Percentiles rank a stretch among this genome's conserved stretches.
phyloP scores from a whole-genome alignment of 2,113 vertebrate genomes.

The Girardinichthys multiradiatus region DNA sequence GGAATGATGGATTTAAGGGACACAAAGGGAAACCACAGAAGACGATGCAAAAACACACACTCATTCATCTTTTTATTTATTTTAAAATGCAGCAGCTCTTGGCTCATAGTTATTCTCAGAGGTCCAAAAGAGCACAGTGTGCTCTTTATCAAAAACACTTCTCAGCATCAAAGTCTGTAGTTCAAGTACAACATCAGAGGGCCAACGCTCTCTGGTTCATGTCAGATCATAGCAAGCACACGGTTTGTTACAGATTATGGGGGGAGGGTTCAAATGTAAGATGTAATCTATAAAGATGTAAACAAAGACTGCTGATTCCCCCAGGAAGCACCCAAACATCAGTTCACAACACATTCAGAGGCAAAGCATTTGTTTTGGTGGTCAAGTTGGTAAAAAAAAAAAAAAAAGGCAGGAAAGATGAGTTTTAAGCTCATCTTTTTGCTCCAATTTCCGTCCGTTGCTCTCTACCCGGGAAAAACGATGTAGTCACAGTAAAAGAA shows the following conservation, averaged over 20 bases:
- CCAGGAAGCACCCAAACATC: constrained; percentile 59
- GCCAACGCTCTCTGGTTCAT: constrained; percentile 1
- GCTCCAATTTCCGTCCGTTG: background rate
- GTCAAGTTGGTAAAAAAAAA: background rate
- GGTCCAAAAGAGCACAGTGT: constrained; percentile 36
- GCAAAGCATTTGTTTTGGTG: background rate
- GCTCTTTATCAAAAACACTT: constrained; percentile 46
- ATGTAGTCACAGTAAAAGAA: too few species aligned
- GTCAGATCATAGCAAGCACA: constrained; percentile 35
- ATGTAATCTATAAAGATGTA: constrained; percentile 44
- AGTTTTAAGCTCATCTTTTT: background rate
- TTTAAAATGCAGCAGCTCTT: constrained; percentile 30
- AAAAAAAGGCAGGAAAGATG: background rate
- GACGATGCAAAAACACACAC: constrained; percentile 47
- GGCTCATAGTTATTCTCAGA: constrained; percentile 20
- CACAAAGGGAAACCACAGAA: constrained; percentile 10
- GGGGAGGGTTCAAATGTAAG: background rate
- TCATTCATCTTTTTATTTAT: constrained; percentile 28
- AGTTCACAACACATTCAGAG: constrained; percentile 25
- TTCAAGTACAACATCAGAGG: constrained; percentile 63
- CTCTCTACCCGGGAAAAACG: too few species aligned
- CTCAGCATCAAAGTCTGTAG: constrained; percentile 41
- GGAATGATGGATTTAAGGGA: too few species aligned
- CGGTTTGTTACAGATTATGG: background rate
- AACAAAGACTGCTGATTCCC: constrained; percentile 54